phyloP scores from a whole-genome alignment of 2,797 vertebrate genomes.

The Smutsia temminckii region DNA sequence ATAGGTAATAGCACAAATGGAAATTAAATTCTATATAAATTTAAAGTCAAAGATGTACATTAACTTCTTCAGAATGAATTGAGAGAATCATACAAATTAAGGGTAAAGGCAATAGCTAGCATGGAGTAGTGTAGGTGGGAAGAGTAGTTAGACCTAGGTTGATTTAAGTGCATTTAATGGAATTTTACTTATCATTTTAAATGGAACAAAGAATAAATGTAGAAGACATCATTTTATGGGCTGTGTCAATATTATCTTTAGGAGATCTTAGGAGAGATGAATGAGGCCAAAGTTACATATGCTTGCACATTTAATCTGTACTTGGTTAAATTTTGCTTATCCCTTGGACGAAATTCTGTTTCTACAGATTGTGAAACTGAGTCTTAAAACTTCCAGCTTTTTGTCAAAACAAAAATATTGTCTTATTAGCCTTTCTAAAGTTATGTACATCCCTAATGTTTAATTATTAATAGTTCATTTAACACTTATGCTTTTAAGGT shows the following conservation, averaged over 20 bases:
- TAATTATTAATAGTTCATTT: neutral
- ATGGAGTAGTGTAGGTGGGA: neutral
- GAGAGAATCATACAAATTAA: neutral
- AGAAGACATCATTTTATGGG: neutral
- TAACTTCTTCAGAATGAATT: neutral
- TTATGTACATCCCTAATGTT: neutral
- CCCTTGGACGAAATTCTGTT: neutral
- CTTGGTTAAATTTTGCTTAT: neutral
- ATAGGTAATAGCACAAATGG: neutral
- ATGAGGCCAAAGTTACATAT: neutral
- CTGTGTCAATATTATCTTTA: neutral
- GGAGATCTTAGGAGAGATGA: neutral
- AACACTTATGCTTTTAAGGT: neutral
- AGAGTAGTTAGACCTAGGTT: neutral
- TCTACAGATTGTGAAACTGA: neutral
- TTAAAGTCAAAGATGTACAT: neutral
- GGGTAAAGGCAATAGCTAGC: neutral
- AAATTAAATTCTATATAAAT: conserved; percentile 22
- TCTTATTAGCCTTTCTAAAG: neutral
- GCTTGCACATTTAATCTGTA: neutral
- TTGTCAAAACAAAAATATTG: conserved; percentile 1
- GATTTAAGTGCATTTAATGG: neutral
- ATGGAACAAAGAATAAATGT: conserved; percentile 10
- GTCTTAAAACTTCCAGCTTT: neutral
- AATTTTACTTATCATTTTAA: conserved; percentile 15